These are phyloP conservation scores for Torymus tubicola DNA, from an alignment of 2,888 invertebrate genomes.

Conservation along the genomic window DNA sequence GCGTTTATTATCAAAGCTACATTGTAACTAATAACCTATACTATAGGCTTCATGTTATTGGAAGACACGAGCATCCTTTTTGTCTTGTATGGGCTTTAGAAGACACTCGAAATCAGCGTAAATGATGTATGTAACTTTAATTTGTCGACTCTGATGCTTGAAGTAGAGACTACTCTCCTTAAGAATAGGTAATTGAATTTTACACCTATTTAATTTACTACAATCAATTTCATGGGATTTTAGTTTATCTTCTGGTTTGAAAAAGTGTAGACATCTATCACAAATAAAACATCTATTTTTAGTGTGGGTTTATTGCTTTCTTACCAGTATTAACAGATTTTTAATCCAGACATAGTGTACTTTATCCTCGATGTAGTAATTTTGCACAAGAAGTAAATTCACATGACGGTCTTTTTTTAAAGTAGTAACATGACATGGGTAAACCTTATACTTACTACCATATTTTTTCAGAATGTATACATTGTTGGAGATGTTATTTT, in stretches of 20 bases:
- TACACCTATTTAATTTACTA: constrained; percentile 36
- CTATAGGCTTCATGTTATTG: too few species aligned
- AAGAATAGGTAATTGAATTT: too few species aligned
- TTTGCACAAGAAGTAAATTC: background rate
- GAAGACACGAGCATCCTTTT: too few species aligned
- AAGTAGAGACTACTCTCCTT: too few species aligned
- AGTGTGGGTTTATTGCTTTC: background rate
- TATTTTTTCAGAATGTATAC: constrained; percentile 29
- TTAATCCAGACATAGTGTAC: too few species aligned
- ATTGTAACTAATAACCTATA: too few species aligned
- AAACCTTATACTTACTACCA: background rate
- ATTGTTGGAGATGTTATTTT: constrained; percentile 45
- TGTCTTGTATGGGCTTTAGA: too few species aligned
- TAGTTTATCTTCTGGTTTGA: constrained; percentile 6
- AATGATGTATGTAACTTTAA: too few species aligned
- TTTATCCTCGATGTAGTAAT: constrained; percentile 45
- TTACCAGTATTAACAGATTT: constrained; percentile 60
- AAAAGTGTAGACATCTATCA: constrained; percentile 30
- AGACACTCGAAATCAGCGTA: too few species aligned
- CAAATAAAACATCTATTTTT: constrained; percentile 20
- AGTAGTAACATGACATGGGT: background rate
- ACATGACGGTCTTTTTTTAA: background rate
- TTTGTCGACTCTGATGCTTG: too few species aligned
- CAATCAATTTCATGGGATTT: constrained; percentile 3
- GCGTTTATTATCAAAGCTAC: too few species aligned